Base-by-base conservation (phyloP, 2,797 vertebrate genomes). In the Spinus olivaceus region DNA sequence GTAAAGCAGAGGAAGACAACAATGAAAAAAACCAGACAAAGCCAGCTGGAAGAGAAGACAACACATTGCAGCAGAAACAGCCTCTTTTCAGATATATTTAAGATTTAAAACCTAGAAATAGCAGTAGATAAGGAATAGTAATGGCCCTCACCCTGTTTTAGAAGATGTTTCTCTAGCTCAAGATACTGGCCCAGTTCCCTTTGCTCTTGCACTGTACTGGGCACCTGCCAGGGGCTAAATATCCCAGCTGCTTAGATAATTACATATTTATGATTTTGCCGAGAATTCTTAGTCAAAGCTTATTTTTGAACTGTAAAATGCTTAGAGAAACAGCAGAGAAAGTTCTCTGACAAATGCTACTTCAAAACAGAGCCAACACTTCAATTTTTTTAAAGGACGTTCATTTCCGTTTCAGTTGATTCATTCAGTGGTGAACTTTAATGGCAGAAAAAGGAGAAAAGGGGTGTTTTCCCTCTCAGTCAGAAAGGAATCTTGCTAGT, bases 231-330 rank as follows among this genome's bases (percentile, higher is more conserved):
- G 80, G 28, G 70, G 66, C 94, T 91, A 77, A 86, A 92, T 81
- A 93, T 42, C 91, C 85, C 3, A 3, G 72, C 81, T 91, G 80
- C 92, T 94, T 80, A 57, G 54, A 53, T 91, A 85, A 93, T 95
- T 80, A 95, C 72, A 14, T 96, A 95, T 94, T 95, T 93, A 96
- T 91, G 92, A 88, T 77, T 96, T 93, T 94, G 63, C 80, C 6
- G 49, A 96, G 92, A 95, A 96, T 81, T 92, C 95, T 91, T 86
- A 91, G 79, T 86, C 89, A 96, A 94, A 92, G 89, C 63, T 93
- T 60, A 83, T 91, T 94, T 95, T 86, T 67, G 86, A 66, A 71
- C 73, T 64, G 63, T 39, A 92, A 85, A 96, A 91, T 5, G 22
- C 51, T 81, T 57, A 64, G 73, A 88, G 85, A 90, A 88, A 78